Base-by-base conservation (phyloP, 1,140 invertebrate genomes). In the Brachionus rubens region DNA sequence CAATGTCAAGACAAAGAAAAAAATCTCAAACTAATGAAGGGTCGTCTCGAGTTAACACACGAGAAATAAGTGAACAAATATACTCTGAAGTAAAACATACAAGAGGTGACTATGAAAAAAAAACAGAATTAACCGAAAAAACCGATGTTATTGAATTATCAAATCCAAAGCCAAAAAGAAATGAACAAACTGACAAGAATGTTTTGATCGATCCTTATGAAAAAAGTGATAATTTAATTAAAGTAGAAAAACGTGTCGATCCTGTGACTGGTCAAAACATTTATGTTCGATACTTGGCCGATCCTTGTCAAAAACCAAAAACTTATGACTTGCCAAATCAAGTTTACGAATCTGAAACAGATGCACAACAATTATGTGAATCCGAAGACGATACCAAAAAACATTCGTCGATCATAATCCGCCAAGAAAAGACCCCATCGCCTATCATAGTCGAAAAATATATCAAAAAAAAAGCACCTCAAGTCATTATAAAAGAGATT, bases 251-350 rank as follows among this genome's bases (percentile, higher is more conserved):
- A 56, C 41, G 40, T 24, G 24, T 76, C 10, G 72, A 76, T 56
- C 72, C 72, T 9, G 50, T 30, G 6, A 76, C 72, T 56, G 72
- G 72, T 16, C 36, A 54, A 26, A 76, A 76, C 56, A 76, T 76
- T 21, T 56, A 56, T 56, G 54, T 62, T 3, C 48, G 72, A 30
- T 76, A 62, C 50, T 33, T 70, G 3, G 40, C 59, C 14, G 59
- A 65, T 16, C 36, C 59, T 19, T 14, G 9, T 14, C 10, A 40
- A n/a, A 72, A 33, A 7, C 24, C 28, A 7, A 59, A 36, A 36
- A 59, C 54, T 9, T 59, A 59, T 36, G 54, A 59, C 36, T 28
- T 65, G 24, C 59, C 40, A 9, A 28, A 65, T 30, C 26, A 65
- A 43, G 41, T 43, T 4, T 65, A 43, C 3, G 59, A 65, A 14